Evolutionary conservation across 2,888 invertebrate genomes (phyloP), one percentile per base, ranked within the genome.

Genomic region (Carpatolechia fugitivella): DNA sequence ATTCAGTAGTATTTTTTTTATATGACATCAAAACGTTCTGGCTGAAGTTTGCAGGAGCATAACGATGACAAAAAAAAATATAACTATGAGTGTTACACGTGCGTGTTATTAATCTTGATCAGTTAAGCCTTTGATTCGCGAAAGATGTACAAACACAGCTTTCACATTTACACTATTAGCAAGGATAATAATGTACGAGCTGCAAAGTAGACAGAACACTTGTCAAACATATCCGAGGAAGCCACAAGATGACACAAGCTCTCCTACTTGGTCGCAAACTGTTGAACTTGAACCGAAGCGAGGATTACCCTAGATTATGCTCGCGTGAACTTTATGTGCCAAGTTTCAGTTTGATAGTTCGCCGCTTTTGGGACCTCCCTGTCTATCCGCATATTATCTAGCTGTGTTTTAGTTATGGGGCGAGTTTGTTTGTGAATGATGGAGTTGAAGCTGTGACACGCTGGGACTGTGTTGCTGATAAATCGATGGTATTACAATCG

Each of bases 271-370:
- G 36, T 46, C 24, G 1, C 13, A 20, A 38, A 58, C 60, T 58
- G 55, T 56, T 60, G 58, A 60, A 58, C 60, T 60, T 56, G 58
- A 56, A 58, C 58, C 56, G 20, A 20, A 10, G 10, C 8, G 51
- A 54, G 48, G 24, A 54, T 56, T 50, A 44, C 40, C 44, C 30
- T 56, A 51, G 54, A 58, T 54, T 48, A 54, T 48, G 36, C 38
- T 41, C 33, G 33, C 24, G 35, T 55, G 55, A 50, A 55, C 55
- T 55, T 55, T 55, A 50, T 55, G 44, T 18, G 20, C 33, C n/a
- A 50, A 55, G 50, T 41, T 33, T 41, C 24, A 55, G 16, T 55
- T 55, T 55, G 41, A 50, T 48, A 49, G 49, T 49, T 49, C 11
- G 4, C 35, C 18, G 35, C 20, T 44, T 44, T 33, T 13, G n/a